A percentile compares a stretch with the other conserved stretches of the same genome.
phyloP scores from a whole-genome alignment of 2,888 invertebrate species.

The Caenorhabditis sp. region DNA sequence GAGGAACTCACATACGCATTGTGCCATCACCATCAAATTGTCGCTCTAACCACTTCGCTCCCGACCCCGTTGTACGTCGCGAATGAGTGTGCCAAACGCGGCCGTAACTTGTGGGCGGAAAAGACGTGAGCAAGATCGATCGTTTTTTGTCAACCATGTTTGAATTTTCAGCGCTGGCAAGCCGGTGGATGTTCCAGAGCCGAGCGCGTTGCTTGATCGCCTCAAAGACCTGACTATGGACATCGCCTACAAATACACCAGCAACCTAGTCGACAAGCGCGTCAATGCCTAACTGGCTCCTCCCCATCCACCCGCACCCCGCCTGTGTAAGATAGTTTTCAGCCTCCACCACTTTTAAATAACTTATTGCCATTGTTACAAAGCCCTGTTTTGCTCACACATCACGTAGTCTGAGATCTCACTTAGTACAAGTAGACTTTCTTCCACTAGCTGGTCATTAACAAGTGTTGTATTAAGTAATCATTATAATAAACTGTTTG shows the following conservation, averaged over 20 bases:
- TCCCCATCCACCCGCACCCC: neutral
- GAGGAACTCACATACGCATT: slow-evolving; percentile 69
- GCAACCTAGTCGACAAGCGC: slow-evolving; percentile 7
- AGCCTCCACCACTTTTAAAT: neutral
- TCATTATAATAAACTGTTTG: too few relatives aligned
- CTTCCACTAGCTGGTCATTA: too few relatives aligned
- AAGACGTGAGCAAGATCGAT: neutral
- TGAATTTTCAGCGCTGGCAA: neutral
- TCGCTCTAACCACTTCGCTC: slow-evolving; percentile 66
- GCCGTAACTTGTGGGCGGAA: slow-evolving; percentile 45
- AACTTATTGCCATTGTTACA: too few relatives aligned
- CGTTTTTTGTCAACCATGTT: too few relatives aligned
- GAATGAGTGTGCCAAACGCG: slow-evolving; percentile 71
- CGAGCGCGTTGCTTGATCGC: neutral
- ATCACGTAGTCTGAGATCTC: too few relatives aligned
- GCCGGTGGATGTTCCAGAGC: neutral
- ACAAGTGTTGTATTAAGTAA: too few relatives aligned
- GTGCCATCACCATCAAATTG: slow-evolving; percentile 73
- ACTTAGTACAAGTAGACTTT: too few relatives aligned
- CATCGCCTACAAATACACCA: slow-evolving; percentile 1
- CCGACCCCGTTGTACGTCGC: slow-evolving; percentile 74
- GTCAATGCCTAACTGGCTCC: slow-evolving; percentile 5
- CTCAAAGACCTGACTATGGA: slow-evolving; percentile 2
- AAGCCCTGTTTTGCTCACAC: too few relatives aligned
- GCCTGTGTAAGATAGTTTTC: neutral